Evolutionary conservation across 2,888 invertebrate genomes (phyloP).

Genomic region (Neoascia interrupta): DNA sequence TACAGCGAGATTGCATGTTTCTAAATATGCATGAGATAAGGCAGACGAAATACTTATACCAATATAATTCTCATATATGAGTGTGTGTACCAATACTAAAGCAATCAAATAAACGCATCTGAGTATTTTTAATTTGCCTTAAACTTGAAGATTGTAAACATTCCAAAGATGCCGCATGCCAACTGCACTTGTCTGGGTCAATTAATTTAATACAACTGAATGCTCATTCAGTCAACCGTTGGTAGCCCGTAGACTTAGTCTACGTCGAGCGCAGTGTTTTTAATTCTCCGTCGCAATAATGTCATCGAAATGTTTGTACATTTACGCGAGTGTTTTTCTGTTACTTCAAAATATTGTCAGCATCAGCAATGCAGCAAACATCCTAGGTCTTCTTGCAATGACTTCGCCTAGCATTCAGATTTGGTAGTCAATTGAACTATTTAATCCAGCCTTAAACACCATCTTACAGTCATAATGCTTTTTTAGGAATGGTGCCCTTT

Average conservation of each 20-base stretch:
- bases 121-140: too few species aligned
- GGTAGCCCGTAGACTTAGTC: background rate
- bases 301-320: background rate
- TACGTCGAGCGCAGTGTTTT: background rate
- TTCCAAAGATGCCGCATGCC: too few species aligned
- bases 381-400: conserved; percentile 71
- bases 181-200: too few species aligned
- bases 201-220: too few species aligned
- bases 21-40: too few species aligned
- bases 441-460: background rate
- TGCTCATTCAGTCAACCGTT: background rate
- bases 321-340: background rate
- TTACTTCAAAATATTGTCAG: too few species aligned
- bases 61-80: too few species aligned
- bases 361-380: conserved; percentile 70
- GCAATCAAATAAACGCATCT: too few species aligned
- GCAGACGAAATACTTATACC: too few species aligned
- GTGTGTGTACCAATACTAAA: too few species aligned
- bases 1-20: too few species aligned
- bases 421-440: conserved; percentile 55
- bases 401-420: conserved; percentile 72
- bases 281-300: background rate
- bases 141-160: too few species aligned
- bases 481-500: conserved; percentile 70
- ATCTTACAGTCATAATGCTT: background rate